Conservation (phyloP, 2,113 vertebrate species). For the Ailurus styani region DNA sequence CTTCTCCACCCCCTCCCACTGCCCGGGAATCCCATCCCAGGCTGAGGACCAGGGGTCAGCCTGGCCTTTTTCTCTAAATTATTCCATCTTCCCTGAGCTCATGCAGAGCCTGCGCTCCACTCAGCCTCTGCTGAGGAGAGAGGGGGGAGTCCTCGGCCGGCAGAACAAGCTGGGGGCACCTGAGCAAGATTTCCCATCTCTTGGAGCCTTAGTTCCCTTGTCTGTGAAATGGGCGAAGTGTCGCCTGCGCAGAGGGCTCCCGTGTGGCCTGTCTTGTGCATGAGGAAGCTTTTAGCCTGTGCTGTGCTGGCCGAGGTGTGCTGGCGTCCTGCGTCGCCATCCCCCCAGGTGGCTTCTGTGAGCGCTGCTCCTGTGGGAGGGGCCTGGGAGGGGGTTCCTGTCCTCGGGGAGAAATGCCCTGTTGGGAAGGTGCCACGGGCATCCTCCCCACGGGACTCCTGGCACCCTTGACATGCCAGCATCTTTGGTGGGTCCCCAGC, state of each 20-base stretch:
- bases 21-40: not conserved
- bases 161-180: not conserved
- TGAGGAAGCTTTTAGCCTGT: not conserved
- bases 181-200: not conserved
- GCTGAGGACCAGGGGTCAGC: not conserved
- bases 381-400: not conserved
- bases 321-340: not conserved
- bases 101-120: not conserved
- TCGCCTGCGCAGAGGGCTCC: too few species aligned
- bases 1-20: not conserved
- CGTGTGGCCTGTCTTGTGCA: fast-evolving
- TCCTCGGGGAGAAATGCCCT: not conserved
- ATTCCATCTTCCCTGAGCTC: not conserved
- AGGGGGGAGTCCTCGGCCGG: not conserved
- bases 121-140: not conserved
- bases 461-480: not conserved
- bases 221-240: not conserved
- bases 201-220: not conserved
- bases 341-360: not conserved
- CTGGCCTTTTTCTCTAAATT: not conserved
- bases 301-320: not conserved
- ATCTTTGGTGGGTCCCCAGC: not conserved
- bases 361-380: not conserved
- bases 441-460: not conserved
- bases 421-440: not conserved